These are phyloP conservation scores for Piprites chloris DNA, from an alignment of 2,113 vertebrate genomes.

Conservation along the genomic window DNA sequence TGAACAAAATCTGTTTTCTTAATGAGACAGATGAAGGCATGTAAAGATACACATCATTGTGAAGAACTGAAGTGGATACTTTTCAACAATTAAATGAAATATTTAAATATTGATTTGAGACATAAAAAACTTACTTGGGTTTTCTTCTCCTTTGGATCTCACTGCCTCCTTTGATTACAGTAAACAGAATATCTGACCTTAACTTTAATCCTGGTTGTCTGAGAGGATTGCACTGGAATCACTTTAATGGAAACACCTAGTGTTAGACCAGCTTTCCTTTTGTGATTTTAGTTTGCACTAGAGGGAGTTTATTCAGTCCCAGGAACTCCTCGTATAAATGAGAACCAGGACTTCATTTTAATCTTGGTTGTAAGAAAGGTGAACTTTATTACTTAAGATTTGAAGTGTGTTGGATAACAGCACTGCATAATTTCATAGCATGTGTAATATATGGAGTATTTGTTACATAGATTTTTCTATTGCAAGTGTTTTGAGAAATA, in stretches of 20 bases:
- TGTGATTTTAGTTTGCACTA: neutral
- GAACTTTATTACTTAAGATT: neutral
- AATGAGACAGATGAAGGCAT: neutral
- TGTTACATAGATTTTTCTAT: neutral
- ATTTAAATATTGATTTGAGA: neutral
- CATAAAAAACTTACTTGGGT: neutral
- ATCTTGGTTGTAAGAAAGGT: neutral
- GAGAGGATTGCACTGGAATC: neutral
- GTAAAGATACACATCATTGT: neutral
- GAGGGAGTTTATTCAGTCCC: neutral
- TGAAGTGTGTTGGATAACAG: neutral
- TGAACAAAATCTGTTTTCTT: neutral
- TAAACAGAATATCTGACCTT: neutral
- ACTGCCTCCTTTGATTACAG: neutral
- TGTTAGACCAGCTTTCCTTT: neutral
- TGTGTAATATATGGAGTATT: neutral
- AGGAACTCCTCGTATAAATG: neutral
- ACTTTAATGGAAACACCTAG: neutral
- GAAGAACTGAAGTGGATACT: constrained; percentile 9
- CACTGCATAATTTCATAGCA: neutral
- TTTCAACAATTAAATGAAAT: neutral
- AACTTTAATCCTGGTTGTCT: neutral
- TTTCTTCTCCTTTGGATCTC: neutral
- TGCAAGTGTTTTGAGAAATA: neutral
- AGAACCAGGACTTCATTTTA: neutral